Evolutionary conservation across 2,113 vertebrate species (phyloP).

Genomic region (Helogale parvula): DNA sequence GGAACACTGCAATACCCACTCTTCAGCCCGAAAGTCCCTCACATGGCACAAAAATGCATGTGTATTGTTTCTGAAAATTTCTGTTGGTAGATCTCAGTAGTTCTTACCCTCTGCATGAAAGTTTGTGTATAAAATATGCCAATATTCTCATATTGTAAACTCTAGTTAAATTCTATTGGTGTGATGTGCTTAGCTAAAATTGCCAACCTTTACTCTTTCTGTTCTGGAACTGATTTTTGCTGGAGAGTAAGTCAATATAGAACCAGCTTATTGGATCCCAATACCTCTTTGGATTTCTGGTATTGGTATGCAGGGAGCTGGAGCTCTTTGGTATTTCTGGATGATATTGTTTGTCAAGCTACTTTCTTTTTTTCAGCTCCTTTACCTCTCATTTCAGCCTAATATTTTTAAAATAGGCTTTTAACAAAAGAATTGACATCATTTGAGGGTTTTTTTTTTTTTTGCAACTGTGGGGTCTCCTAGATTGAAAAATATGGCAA

Average conservation of each 20-base stretch:
- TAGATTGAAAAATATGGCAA: not conserved
- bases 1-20: not conserved
- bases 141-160: not conserved
- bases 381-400: not conserved
- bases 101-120: not conserved
- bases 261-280: not conserved
- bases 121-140: not conserved
- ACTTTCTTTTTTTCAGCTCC: not conserved
- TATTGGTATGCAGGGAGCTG: not conserved
- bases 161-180: not conserved
- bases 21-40: not conserved
- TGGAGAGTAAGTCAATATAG: not conserved
- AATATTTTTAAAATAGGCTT: not conserved
- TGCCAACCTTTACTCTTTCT: not conserved
- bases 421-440: not conserved
- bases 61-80: not conserved
- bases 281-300: not conserved
- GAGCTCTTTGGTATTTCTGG: not conserved
- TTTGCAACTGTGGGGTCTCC: not conserved
- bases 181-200: not conserved
- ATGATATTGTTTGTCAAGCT: not conserved
- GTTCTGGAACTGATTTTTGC: not conserved
- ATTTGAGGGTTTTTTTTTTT: not conserved
- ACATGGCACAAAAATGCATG: not conserved
- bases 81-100: not conserved